Base-by-base conservation (phyloP, 2,797 vertebrate species). In the Apodemus agrarius region DNA sequence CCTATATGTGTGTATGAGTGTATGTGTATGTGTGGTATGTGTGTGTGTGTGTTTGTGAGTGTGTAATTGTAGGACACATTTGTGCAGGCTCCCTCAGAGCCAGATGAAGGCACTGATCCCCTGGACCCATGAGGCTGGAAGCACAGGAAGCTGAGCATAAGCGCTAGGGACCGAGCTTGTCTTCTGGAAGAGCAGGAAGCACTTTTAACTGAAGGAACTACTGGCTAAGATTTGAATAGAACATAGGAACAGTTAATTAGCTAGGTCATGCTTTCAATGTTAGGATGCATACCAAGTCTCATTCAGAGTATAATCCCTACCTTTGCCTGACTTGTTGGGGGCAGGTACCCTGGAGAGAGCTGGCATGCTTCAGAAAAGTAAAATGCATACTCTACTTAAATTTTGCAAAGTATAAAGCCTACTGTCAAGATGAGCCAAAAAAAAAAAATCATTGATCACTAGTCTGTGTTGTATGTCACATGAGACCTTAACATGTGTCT, bases 311-410 rank as follows among this genome's bases (percentile, higher is more conserved):
- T 31, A 43, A 26, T 40, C 31, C n/a, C 37, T 89, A 74, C 13
- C 34, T 97, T 95, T 74, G 12, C 69, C n/a, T 57, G n/a, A 67
- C 17, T 69, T 97, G 3, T 83, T 93, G 26, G 24, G 46, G 76
- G 9, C 34, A 52, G 8, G n/a, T 7, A 24, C 89, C 57, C 85
- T 46, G 91, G 59, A 63, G 24, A 75, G 54, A 90, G 10, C 22
- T 89, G 54, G 67, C 29, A 43, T 37, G 16, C n/a, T 95, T 94
- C 63, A 72, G 82, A 85, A 95, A 94, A 93, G 46, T 90, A 63
- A 84, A 69, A 63, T 69, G 43, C 34, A 26, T 78, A 26, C 57
- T 57, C 49, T 92, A 69, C 57, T 88, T 90, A 90, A 93, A 78
- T 57, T n/a, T 75, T 29, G 21, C 5, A 59, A 88, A 75, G 16